A percentile compares a stretch with the other conserved stretches of the same genome.
These are phyloP conservation scores for Netelia inedita DNA, from an alignment of 2,888 invertebrate species.

Conservation along the genomic window DNA sequence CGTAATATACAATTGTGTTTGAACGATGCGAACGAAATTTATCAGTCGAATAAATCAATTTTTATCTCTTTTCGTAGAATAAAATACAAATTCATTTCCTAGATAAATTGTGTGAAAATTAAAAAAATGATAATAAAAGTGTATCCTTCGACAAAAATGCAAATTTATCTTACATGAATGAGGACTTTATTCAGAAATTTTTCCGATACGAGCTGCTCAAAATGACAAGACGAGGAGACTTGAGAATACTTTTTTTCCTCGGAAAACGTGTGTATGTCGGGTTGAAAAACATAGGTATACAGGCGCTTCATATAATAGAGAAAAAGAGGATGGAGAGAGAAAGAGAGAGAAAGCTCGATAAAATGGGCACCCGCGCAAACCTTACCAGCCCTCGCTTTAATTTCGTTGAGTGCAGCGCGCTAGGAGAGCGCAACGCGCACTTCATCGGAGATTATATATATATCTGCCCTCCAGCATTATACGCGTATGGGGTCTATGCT, in stretches of 20 bases:
- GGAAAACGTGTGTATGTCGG: not conserved
- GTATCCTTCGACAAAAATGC: no score
- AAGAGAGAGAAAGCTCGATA: conserved; percentile 28
- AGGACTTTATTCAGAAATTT: no score
- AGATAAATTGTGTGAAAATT: no score
- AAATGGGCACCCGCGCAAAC: conserved; percentile 34
- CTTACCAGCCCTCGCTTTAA: conserved; percentile 79
- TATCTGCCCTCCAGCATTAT: not conserved
- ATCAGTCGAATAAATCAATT: no score
- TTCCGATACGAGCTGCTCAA: not conserved
- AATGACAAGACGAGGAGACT: conserved; percentile 1
- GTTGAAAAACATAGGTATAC: conserved; percentile 1
- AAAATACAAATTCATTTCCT: no score
- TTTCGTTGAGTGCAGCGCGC: conserved; percentile 84
- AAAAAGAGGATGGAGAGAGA: conserved; percentile 2
- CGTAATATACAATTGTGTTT: no score
- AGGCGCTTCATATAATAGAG: not conserved
- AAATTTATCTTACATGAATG: no score
- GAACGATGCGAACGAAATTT: no score
- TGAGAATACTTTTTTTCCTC: not conserved
- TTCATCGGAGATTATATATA: conserved; percentile 32
- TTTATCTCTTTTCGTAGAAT: no score
- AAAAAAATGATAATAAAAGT: no score
- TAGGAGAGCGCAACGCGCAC: conserved; percentile 59
- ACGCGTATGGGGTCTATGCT: not conserved